Evolutionary conservation across 1,140 invertebrate genomes (phyloP), one percentile per base, ranked within the genome.

Genomic region (Bombus balteatus): DNA sequence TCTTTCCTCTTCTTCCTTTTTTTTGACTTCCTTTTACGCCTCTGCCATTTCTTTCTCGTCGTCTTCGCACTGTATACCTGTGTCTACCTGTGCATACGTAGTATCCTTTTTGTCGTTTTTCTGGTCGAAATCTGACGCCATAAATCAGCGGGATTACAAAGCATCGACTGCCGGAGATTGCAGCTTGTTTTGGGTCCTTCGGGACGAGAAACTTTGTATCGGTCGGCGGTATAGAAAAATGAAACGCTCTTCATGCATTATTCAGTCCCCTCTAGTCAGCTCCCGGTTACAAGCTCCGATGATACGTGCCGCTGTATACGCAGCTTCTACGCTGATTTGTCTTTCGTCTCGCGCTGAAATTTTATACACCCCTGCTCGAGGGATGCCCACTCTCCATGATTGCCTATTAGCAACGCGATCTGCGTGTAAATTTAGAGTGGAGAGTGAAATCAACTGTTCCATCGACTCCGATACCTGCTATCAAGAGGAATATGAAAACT

Each of bases 241-340:
- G 89, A 90, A 90, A 86, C 89, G 83, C 87, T 83, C 76, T 90
- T 91, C 90, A 91, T 92, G 78, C 86, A 91, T 91, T 91, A 91
- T 91, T 92, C 90, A 91, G 72, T 74, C 47, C 83, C 85, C 83
- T 88, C 83, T 87, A 81, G 76, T 66, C 81, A 43, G 43, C 57
- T 47, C 78, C 47, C 1, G 53, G 41, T 74, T 81, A 71, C 86
- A 57, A 57, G 47, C 77, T 39, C 53, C 65, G 68, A 82, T 77
- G 79, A 81, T 86, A 89, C 83, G 77, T 25, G 62, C 57, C 47
- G 43, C 34, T 76, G 25, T 59, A 39, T n/a, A 71, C 32, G 71
- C 73, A 70, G 71, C 73, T 85, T 80, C 81, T 80, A 47, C 66
- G 39, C 83, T 86, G 89, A 91, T 91, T 91, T 87, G 88, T 87